Conservation (phyloP, 1,140 invertebrate species). For the Rhyzopertha dominica region DNA sequence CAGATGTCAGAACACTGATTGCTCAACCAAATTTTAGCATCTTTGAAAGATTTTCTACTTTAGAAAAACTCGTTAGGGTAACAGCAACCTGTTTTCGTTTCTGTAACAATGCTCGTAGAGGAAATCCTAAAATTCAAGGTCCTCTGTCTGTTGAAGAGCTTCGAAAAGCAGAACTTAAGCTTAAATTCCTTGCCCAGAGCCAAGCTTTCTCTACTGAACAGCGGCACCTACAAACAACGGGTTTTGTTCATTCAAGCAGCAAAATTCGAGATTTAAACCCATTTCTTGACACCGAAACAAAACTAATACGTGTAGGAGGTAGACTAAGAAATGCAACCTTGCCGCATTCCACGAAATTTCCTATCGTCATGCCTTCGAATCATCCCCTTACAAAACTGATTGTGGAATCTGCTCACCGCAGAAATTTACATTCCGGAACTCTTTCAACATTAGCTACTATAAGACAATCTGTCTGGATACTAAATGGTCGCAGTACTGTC, state of each 20-base stretch:
- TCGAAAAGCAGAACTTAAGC: neutral
- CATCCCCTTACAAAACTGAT: constrained; percentile 26
- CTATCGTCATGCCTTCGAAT: too few relatives aligned
- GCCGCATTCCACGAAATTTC: too few relatives aligned
- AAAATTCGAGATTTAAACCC: constrained; percentile 36
- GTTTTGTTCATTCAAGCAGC: constrained; percentile 2
- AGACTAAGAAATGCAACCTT: too few relatives aligned
- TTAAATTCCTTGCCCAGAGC: constrained; percentile 4
- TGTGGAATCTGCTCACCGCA: constrained; percentile 26
- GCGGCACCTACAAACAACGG: neutral
- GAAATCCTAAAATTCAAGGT: neutral
- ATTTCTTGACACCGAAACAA: constrained; percentile 40
- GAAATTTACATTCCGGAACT: constrained; percentile 30
- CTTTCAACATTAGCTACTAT: constrained; percentile 26
- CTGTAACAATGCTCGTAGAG: constrained; percentile 7
- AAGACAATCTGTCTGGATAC: constrained; percentile 29
- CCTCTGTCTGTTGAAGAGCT: constrained; percentile 14
- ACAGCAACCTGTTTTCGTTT: constrained; percentile 15
- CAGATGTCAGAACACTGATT: constrained; percentile 1
- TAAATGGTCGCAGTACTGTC: constrained; percentile 22
- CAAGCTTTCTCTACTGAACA: constrained; percentile 16
- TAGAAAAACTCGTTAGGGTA: constrained; percentile 11
- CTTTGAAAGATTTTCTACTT: constrained; percentile 3
- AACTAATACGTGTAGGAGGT: constrained; percentile 44
- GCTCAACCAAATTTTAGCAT: constrained; percentile 10